Base-by-base conservation (phyloP, 1,140 invertebrate species). In the Temnothorax curvispinosus region DNA sequence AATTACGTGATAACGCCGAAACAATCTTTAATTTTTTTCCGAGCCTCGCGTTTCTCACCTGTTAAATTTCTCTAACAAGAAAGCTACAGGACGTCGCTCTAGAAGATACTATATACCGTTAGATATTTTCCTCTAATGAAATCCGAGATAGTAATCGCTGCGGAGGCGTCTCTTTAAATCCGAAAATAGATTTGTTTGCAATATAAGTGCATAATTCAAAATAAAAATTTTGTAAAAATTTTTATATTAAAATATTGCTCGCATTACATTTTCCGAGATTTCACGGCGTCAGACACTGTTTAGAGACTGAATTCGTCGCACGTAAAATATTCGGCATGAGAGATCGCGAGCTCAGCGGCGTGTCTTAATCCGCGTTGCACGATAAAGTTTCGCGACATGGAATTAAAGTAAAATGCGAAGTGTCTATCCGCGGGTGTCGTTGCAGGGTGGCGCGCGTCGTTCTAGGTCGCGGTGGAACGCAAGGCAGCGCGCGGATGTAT, bases 401-500 rank as follows among this genome's bases (percentile, higher is more conserved):
- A 90, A 89, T 90, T 89, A 89, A 90, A 84, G 88, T 89, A 90
- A 90, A 90, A 89, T 78, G 69, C 86, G 56, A 90, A 88, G 88
- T 88, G 90, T 88, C 50, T 69, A 69, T 47, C 65, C 81, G 80
- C 62, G 80, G 15, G n/a, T 32, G 76, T 71, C 85, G 76, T 60
- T 58, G 32, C 21, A 62, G 41, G 54, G 21, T 76, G 74, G 54
- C 74, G 47, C 80, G 50, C 80, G 62, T 21, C 64, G 32, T 56
- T 44, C 15, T 32, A 47, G 44, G 32, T n/a, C 52, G 67, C n/a
- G 77, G 27, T 65, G 58, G 58, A 44, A 50, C 72, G 35, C 80
- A 38, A 50, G 8, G 65, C 27, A 50, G 11, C 52, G 50, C 60
- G 72, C 41, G 85, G 82, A 90, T 88, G 86, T 90, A 90, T 88